phyloP scores from a whole-genome alignment of 2,113 vertebrate genomes.

The Poecile atricapillus region DNA sequence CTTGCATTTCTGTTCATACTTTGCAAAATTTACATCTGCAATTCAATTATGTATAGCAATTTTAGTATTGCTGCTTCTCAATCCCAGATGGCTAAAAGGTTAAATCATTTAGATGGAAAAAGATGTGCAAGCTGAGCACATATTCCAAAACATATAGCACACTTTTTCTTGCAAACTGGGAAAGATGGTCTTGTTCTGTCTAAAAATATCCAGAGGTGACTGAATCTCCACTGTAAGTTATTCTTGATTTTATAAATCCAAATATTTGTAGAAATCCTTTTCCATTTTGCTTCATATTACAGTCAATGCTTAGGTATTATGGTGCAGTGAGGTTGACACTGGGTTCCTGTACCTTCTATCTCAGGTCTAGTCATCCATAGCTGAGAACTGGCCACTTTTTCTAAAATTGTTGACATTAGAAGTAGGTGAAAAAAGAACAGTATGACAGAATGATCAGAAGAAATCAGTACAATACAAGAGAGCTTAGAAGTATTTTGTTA shows the following conservation, averaged over 20 bases:
- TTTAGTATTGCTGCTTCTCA: not conserved
- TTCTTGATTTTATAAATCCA: not conserved
- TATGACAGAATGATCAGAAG: not conserved
- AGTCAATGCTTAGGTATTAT: not conserved
- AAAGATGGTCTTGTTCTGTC: not conserved
- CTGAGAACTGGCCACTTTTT: not conserved
- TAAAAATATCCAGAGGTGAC: not conserved
- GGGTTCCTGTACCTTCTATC: not conserved
- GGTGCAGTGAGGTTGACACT: not conserved
- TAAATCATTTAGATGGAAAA: not conserved
- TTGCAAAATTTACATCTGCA: not conserved
- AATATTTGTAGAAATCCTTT: not conserved
- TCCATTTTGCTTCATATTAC: not conserved
- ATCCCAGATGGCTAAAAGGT: not conserved
- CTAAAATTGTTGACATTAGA: not conserved
- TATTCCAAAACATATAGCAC: not conserved
- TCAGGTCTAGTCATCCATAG: not conserved
- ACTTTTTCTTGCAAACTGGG: not conserved
- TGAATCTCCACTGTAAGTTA: not conserved
- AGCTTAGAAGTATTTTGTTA: not conserved
- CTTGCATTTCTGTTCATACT: not conserved
- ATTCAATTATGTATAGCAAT: not conserved
- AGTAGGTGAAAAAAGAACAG: not conserved
- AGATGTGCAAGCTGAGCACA: not conserved
- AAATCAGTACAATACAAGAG: not conserved